Percentiles rank a stretch among this genome's conserved stretches.
phyloP scores from a whole-genome alignment of 1,140 invertebrate genomes.

The Drosophila orosa region DNA sequence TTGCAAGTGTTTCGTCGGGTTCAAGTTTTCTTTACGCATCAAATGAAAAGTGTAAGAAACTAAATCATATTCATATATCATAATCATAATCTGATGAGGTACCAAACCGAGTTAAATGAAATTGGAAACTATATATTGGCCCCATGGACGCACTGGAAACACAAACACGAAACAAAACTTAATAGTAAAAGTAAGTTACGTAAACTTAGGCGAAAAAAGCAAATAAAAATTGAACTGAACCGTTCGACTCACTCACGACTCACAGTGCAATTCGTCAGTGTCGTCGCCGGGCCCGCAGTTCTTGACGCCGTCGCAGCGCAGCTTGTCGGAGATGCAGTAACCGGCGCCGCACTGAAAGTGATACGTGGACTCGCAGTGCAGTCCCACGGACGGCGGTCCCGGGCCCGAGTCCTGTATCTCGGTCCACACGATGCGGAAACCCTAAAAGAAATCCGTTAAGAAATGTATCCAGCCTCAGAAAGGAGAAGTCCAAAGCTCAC shows the following conservation, averaged over 20 bases:
- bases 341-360: conserved; percentile 85
- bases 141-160: conserved; percentile 63
- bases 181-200: conserved; percentile 33
- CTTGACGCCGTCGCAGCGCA: conserved; percentile 91
- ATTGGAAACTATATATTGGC: conserved; percentile 34
- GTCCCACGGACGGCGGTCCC: conserved; percentile 79
- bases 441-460: conserved; percentile 83
- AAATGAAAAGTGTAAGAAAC: conserved; percentile 69
- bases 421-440: conserved; percentile 95
- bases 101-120: conserved; percentile 47
- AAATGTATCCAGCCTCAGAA: not conserved
- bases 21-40: conserved; percentile 77
- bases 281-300: conserved; percentile 92
- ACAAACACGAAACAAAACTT: conserved; percentile 52
- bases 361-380: conserved; percentile 83
- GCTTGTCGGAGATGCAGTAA: conserved; percentile 91
- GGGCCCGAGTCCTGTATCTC: conserved; percentile 88
- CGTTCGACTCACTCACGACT: conserved; percentile 86
- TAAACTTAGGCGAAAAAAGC: conserved; percentile 53
- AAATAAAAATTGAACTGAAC: conserved; percentile 84
- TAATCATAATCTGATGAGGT: conserved; percentile 16
- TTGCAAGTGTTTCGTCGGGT: conserved; percentile 84
- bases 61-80: conserved; percentile 11
- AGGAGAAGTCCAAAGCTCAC: conserved; percentile 24
- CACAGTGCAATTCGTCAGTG: conserved; percentile 93